Evolutionary conservation across 2,888 invertebrate genomes (phyloP).

Genomic region (Zelleria hepariella): DNA sequence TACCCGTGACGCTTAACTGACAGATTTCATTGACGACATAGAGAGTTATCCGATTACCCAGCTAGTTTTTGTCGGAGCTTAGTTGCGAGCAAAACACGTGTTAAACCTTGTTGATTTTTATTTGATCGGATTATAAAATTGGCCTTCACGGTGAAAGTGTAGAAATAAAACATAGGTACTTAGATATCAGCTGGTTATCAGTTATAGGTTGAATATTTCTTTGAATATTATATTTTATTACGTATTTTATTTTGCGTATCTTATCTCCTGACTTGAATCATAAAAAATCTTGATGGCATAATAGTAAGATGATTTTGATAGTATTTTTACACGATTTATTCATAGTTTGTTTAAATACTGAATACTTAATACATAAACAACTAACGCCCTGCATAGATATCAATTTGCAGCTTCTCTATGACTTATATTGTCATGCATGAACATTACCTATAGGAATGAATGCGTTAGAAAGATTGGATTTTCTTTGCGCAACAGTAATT

Average conservation of each 20-base stretch:
- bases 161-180: no score
- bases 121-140: slow-evolving; percentile 21
- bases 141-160: slow-evolving; percentile 43
- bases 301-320: no score
- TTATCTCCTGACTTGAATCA: no score
- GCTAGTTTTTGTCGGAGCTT: slow-evolving; percentile 39
- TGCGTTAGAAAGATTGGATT: slow-evolving; percentile 20
- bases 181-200: no score
- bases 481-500: slow-evolving; percentile 6
- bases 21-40: slow-evolving; percentile 34
- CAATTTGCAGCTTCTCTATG: slow-evolving; percentile 11
- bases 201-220: no score
- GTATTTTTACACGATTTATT: no score
- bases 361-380: no score
- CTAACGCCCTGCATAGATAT: neutral
- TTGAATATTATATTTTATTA: no score
- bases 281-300: no score
- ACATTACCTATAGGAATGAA: slow-evolving; percentile 4
- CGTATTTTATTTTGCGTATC: no score
- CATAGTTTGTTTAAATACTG: no score
- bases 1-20: slow-evolving; percentile 48
- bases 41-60: slow-evolving; percentile 31
- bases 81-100: slow-evolving; percentile 32
- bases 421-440: neutral
- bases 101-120: slow-evolving; percentile 37